phyloP scores from a whole-genome alignment of 2,888 invertebrate genomes.

The Dicranocentrus wangi region DNA sequence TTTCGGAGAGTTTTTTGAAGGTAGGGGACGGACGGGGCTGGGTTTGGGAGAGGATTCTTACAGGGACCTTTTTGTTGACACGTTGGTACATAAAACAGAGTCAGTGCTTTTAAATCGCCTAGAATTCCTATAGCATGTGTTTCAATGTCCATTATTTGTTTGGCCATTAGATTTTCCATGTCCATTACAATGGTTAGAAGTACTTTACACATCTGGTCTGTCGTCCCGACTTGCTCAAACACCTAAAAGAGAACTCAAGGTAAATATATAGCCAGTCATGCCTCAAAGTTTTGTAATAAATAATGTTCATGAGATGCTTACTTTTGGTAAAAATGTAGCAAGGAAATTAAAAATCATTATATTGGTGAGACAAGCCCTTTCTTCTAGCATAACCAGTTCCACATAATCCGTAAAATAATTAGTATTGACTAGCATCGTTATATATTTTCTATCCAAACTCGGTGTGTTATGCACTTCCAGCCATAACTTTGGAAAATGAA shows the following conservation, averaged over 20 bases:
- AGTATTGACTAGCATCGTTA: conserved; percentile 86
- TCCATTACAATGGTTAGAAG: conserved; percentile 62
- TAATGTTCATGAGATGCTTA: conserved; percentile 74
- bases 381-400: conserved; percentile 90
- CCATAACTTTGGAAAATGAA: conserved; percentile 93
- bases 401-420: conserved; percentile 91
- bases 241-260: conserved; percentile 46
- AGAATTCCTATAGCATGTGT: conserved; percentile 65
- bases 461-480: conserved; percentile 87
- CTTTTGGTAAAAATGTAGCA: conserved; percentile 91
- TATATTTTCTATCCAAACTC: conserved; percentile 76
- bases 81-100: conserved; percentile 77
- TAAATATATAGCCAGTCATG: neutral
- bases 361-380: conserved; percentile 88
- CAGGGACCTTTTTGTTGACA: conserved; percentile 69
- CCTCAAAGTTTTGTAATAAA: neutral
- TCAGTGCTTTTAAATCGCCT: conserved; percentile 79
- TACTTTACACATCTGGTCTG: conserved; percentile 67
- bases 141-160: conserved; percentile 68
- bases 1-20: conserved; percentile 60
- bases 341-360: conserved; percentile 90
- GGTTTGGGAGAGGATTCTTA: conserved; percentile 67
- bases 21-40: conserved; percentile 68
- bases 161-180: conserved; percentile 62
- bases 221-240: conserved; percentile 67